phyloP scores from a whole-genome alignment of 2,797 vertebrate species.

The Apodemus agrarius region DNA sequence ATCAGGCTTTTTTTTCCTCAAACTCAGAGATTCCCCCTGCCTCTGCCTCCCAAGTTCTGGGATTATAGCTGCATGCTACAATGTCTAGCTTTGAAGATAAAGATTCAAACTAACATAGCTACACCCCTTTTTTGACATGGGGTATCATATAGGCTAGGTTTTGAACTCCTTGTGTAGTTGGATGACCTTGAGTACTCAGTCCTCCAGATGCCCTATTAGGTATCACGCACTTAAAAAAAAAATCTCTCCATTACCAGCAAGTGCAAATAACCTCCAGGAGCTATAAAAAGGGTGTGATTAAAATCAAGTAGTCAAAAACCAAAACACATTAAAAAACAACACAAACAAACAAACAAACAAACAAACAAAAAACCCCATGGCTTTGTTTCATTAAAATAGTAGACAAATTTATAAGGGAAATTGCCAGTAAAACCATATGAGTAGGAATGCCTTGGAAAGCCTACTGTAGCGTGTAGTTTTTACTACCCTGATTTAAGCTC shows the following conservation, averaged over 20 bases:
- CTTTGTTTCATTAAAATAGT: conserved; percentile 21
- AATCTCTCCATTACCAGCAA: background rate
- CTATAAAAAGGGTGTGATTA: background rate
- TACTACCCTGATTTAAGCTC: too few species aligned
- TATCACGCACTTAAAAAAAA: background rate
- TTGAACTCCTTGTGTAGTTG: background rate
- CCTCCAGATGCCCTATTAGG: background rate
- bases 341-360: background rate
- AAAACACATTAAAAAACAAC: background rate
- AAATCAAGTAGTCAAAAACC: conserved; percentile 1
- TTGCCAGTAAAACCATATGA: background rate
- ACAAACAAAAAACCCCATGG: background rate
- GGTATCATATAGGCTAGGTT: background rate
- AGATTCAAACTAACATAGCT: background rate
- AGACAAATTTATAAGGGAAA: background rate
- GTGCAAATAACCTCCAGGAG: background rate
- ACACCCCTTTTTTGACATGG: background rate
- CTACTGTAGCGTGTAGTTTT: too few species aligned
- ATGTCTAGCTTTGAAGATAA: background rate
- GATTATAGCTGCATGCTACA: too few species aligned
- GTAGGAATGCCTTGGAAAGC: background rate
- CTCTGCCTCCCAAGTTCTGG: too few species aligned
- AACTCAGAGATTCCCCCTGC: background rate
- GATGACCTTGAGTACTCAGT: background rate
- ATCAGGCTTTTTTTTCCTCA: background rate